Base-by-base conservation (phyloP, 1,140 invertebrate genomes). In the Reticulitermes speratus region DNA sequence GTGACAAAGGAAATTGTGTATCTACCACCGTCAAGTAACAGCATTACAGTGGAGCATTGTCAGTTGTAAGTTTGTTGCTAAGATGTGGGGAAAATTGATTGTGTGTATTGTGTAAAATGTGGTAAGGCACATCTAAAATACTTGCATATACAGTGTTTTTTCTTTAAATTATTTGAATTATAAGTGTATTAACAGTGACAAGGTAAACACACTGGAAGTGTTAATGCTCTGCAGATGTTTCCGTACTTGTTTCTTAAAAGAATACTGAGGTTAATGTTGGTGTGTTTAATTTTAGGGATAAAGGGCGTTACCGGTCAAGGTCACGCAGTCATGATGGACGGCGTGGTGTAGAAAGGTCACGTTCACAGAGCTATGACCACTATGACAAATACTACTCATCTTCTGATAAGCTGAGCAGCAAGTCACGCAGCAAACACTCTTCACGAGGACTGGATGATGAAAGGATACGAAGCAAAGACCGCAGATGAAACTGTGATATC, bases 221-320 rank as follows among this genome's bases (percentile, higher is more conserved):
- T 38, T 38, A 38, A 38, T 38, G 38, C 38, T 2, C 38, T 38
- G 38, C 38, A 38, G 38, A 2, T 38, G 38, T 38, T 38, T 38
- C 38, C 38, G 5, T 38, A 21, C 52, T 55, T 55, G 5, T 55
- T 21, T 55, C 19, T 1, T 55, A 21, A 48, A 48, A 48, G 19
- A 16, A 0, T 55, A 1, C 3, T 55, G 19, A 19, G 14, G 52
- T 21, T 55, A 21, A 21, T 55, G 19, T 19, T 5, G 16, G 16
- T 19, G 14, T 55, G 16, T 84, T 69, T 84, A 45, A 11, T 86
- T 86, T 7, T 16, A 87, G 83, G 44, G 83, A 85, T n/a, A 84
- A 87, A 45, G 55, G 38, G 81, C 84, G 83, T 44, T 65, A 85
- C 52, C 48, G 84, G 2, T 87, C 84, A 16, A 85, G 86, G 32